Evolutionary conservation across 2,888 invertebrate species (phyloP).

Genomic region (Platycheirus albimanus): DNA sequence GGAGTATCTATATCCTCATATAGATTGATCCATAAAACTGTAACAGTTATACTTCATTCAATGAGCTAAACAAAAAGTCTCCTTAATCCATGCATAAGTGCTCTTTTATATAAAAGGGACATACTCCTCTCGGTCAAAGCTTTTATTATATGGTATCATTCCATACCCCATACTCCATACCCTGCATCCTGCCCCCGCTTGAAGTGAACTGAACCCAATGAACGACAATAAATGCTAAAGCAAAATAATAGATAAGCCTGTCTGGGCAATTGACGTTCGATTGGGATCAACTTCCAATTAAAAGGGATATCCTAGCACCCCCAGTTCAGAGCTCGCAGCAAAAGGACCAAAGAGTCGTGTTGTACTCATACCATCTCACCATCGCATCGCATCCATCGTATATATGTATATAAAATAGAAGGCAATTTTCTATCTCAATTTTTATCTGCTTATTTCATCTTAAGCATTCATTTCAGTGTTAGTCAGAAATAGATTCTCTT

Average conservation of each 20-base stretch:
- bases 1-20: background rate
- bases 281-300: slow-evolving; percentile 74
- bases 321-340: background rate
- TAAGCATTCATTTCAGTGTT: slow-evolving; percentile 48
- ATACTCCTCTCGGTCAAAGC: slow-evolving; percentile 35
- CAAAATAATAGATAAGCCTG: slow-evolving; percentile 72
- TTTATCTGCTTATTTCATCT: slow-evolving; percentile 72
- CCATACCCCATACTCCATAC: background rate
- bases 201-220: slow-evolving; percentile 65
- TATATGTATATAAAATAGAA: slow-evolving; percentile 42
- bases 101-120: slow-evolving; percentile 28
- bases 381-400: too few relatives aligned
- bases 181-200: too few relatives aligned
- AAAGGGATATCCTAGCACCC: slow-evolving; percentile 63
- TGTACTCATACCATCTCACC: slow-evolving; percentile 9
- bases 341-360: background rate
- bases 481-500: slow-evolving; percentile 28
- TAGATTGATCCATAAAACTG: slow-evolving; percentile 20
- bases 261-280: slow-evolving; percentile 72
- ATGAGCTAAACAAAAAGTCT: slow-evolving; percentile 35
- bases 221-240: slow-evolving; percentile 61
- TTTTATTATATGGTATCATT: slow-evolving; percentile 46
- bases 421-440: slow-evolving; percentile 68
- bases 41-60: slow-evolving; percentile 31
- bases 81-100: slow-evolving; percentile 49